These are phyloP conservation scores for Mechanitis mazaeus DNA, from an alignment of 2,888 invertebrate species.

Conservation along the genomic window DNA sequence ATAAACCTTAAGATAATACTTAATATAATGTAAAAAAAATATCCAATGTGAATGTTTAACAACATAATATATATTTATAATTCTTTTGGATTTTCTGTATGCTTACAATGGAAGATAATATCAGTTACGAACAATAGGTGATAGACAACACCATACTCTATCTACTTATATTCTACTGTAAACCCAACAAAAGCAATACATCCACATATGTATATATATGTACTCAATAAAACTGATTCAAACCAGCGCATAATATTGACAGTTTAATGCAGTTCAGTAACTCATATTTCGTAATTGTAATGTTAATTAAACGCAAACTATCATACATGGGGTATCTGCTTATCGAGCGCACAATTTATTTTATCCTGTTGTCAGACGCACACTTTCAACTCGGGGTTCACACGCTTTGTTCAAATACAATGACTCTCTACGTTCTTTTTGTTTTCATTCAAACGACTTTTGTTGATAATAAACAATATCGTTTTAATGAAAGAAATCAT, in stretches of 20 bases:
- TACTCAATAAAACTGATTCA: not conserved
- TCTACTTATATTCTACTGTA: constrained; percentile 34
- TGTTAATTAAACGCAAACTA: constrained; percentile 16
- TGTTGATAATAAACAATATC: constrained; percentile 74
- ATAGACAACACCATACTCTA: constrained; percentile 34
- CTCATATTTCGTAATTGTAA: constrained; percentile 13
- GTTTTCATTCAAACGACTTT: constrained; percentile 74
- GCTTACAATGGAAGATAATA: not conserved
- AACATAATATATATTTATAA: too few relatives aligned
- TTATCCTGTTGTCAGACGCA: constrained; percentile 52
- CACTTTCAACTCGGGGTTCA: constrained; percentile 69
- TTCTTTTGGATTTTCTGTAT: constrained; percentile 9
- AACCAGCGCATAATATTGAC: constrained; percentile 15
- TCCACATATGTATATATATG: not conserved
- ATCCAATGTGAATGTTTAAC: too few relatives aligned
- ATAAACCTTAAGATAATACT: too few relatives aligned
- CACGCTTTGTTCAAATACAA: constrained; percentile 72
- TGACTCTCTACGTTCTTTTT: constrained; percentile 72
- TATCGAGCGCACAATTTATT: constrained; percentile 32
- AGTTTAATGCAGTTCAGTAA: constrained; percentile 15
- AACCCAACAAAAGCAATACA: constrained; percentile 28
- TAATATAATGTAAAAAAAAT: too few relatives aligned
- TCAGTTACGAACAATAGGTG: constrained; percentile 37
- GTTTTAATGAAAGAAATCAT: constrained; percentile 70
- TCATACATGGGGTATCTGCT: constrained; percentile 17